phyloP scores from a whole-genome alignment of 2,797 vertebrate species.

The Anas flavirostris region DNA sequence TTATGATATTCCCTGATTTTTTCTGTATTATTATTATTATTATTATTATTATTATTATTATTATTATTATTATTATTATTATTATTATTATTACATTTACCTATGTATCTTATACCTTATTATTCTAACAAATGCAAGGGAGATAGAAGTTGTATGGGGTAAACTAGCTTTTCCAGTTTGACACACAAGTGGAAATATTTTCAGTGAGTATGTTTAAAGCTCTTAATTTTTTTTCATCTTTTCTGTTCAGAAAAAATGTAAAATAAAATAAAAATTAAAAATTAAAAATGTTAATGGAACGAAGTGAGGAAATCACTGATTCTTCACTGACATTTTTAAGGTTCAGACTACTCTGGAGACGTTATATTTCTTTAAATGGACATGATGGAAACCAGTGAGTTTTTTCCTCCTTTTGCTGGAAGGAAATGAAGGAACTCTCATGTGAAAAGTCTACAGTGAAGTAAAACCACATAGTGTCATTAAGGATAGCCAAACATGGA shows the following conservation, averaged over 20 bases:
- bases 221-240: not conserved
- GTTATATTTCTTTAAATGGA: constrained; percentile 39
- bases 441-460: not conserved
- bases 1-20: not conserved
- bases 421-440: not conserved
- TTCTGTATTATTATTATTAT: too few relatives aligned
- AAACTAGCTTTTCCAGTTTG: not conserved
- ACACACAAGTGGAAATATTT: not conserved
- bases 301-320: not conserved
- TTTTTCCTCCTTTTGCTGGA: not conserved
- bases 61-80: not conserved
- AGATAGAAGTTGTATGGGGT: not conserved
- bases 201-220: not conserved
- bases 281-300: not conserved
- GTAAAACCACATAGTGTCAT: not conserved
- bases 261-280: too few relatives aligned
- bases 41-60: not conserved
- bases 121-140: not conserved
- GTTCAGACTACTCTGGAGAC: constrained; percentile 8
- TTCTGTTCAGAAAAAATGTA: not conserved
- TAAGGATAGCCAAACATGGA: not conserved
- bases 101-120: not conserved
- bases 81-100: not conserved
- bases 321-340: constrained; percentile 40
- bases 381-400: not conserved